Evolutionary conservation across 2,113 vertebrate genomes (phyloP).

Genomic region (Erythrolamprus reginae): DNA sequence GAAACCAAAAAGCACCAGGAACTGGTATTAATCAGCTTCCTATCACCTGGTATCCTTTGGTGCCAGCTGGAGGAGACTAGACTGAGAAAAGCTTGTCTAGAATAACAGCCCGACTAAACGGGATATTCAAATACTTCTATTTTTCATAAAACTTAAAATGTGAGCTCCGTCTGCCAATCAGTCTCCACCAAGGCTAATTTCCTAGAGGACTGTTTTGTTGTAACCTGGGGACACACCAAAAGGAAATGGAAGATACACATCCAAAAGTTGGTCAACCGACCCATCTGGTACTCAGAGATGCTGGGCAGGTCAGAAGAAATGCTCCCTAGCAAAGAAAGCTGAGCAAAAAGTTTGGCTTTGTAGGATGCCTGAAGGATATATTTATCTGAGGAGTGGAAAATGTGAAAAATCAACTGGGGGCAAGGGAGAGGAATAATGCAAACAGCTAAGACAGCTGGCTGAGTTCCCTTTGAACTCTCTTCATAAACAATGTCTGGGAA

Average conservation of each 20-base stretch:
- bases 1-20: constrained; percentile 11
- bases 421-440: constrained; percentile 46
- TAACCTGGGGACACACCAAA: not conserved
- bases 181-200: not conserved
- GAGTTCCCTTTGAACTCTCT: constrained; percentile 45
- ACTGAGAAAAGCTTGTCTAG: not conserved
- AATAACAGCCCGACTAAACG: not conserved
- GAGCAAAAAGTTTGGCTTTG: not conserved
- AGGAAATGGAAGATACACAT: constrained; percentile 13
- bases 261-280: constrained; percentile 15
- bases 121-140: not conserved
- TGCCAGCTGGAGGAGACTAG: not conserved
- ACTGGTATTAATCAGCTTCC: not conserved
- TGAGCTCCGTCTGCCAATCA: not conserved
- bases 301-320: not conserved
- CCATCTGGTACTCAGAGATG: not conserved
- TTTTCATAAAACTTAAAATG: not conserved
- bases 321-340: not conserved
- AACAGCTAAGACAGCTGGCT: constrained; percentile 52
- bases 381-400: constrained; percentile 40
- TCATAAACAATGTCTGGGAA: constrained; percentile 58
- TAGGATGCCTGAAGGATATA: constrained; percentile 5
- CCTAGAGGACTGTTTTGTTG: not conserved
- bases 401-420: not conserved
- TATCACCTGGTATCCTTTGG: not conserved